A percentile compares a stretch with the other conserved stretches of the same genome.
These are phyloP conservation scores for Mormyrops boulengeri DNA, from an alignment of 2,797 vertebrate genomes.

Conservation along the genomic window DNA sequence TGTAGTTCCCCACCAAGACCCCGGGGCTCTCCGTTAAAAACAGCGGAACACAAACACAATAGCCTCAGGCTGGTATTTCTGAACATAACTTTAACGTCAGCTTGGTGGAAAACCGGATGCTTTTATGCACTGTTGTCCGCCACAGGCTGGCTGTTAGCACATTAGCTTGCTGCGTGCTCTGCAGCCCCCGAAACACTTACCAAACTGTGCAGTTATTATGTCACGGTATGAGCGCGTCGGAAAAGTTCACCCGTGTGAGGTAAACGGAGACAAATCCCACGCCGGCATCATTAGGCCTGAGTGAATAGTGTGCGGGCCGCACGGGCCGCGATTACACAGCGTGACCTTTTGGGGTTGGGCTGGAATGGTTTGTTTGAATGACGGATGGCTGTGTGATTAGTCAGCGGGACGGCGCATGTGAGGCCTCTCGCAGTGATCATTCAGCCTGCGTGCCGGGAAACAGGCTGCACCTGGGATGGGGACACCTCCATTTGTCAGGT, in stretches of 20 bases:
- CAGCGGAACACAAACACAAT: background rate
- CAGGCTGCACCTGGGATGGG: constrained; percentile 13
- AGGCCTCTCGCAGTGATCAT: background rate
- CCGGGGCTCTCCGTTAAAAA: background rate
- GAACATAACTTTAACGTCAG: background rate
- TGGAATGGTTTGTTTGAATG: constrained; percentile 17
- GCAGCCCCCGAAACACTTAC: background rate
- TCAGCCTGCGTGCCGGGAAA: background rate
- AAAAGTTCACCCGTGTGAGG: background rate
- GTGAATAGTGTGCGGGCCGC: background rate
- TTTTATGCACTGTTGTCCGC: background rate
- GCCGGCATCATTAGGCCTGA: background rate
- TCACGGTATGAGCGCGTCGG: background rate
- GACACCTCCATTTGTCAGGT: background rate
- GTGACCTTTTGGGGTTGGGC: constrained; percentile 20
- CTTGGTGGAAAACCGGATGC: background rate
- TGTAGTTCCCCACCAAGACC: background rate
- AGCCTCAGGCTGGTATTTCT: background rate
- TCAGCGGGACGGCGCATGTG: background rate
- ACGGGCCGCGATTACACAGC: background rate
- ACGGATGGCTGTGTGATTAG: constrained; percentile 22
- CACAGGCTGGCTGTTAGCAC: background rate
- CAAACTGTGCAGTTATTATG: background rate
- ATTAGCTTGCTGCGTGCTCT: background rate
- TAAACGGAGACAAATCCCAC: background rate